Evolutionary conservation across 2,888 invertebrate genomes (phyloP).

Genomic region (Apotomis capreana): DNA sequence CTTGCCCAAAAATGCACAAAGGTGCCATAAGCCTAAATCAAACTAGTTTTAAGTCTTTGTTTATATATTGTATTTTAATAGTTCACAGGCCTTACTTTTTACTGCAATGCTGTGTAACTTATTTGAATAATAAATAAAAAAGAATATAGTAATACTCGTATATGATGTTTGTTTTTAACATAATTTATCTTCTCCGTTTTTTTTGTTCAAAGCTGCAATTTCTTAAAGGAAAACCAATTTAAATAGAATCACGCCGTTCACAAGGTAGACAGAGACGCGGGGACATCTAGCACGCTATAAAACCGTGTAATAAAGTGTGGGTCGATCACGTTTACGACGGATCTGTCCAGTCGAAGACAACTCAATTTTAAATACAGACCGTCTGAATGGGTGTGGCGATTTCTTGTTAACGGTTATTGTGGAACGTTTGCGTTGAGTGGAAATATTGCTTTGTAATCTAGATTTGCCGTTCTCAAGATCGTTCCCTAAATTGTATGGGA

Average conservation of each 20-base stretch:
- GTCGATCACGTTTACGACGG: conserved; percentile 40
- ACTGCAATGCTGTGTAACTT: too few species aligned
- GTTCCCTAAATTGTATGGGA: too few species aligned
- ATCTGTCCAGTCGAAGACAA: conserved; percentile 30
- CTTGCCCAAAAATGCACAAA: too few species aligned
- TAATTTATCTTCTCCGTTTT: neutral
- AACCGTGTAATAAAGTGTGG: conserved; percentile 30
- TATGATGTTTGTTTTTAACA: too few species aligned
- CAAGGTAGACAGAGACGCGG: conserved; percentile 16
- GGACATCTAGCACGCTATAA: conserved; percentile 19
- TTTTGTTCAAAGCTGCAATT: neutral
- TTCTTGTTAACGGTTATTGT: conserved; percentile 32
- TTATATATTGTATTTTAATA: too few species aligned
- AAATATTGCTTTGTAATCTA: neutral
- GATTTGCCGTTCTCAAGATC: too few species aligned
- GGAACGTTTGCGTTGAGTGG: conserved; percentile 2
- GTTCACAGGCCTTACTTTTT: too few species aligned
- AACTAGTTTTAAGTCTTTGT: too few species aligned
- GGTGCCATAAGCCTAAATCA: too few species aligned
- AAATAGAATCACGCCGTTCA: neutral
- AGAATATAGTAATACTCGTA: too few species aligned
- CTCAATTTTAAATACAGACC: conserved; percentile 40
- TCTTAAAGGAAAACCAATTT: conserved; percentile 7
- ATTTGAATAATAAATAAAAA: too few species aligned
- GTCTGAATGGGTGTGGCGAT: conserved; percentile 11